These are phyloP conservation scores for Xiphophorus couchianus DNA, from an alignment of 2,113 vertebrate species.

Conservation along the genomic window DNA sequence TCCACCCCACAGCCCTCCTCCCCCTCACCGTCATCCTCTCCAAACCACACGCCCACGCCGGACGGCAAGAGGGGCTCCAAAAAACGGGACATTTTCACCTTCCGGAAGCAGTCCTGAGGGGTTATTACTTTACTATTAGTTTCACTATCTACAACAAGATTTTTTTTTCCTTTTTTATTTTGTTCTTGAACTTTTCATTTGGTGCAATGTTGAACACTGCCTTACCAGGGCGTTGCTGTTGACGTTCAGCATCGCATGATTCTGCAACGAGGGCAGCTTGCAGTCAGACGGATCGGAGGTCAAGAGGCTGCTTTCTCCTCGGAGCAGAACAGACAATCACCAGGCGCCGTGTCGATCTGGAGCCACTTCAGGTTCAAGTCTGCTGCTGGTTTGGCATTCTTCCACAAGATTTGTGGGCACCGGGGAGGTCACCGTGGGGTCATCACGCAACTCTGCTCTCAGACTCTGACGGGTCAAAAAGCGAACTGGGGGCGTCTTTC, in stretches of 20 bases:
- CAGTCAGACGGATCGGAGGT: constrained; percentile 23
- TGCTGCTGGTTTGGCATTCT: constrained; percentile 58
- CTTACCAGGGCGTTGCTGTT: constrained; percentile 52
- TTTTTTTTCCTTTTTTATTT: constrained; percentile 17
- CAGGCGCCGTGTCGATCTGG: constrained; percentile 43
- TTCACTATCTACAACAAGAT: constrained; percentile 29
- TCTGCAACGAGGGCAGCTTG: constrained; percentile 24
- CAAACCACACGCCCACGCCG: constrained; percentile 66
- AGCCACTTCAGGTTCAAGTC: constrained; percentile 56
- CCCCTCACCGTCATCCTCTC: constrained; percentile 66
- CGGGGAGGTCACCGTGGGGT: constrained; percentile 61
- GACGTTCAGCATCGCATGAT: constrained; percentile 32
- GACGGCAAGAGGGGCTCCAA: constrained; percentile 83
- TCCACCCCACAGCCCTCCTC: constrained; percentile 79
- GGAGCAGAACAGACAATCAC: constrained; percentile 58
- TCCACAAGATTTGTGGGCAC: constrained; percentile 48
- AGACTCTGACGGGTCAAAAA: constrained; percentile 51
- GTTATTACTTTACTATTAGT: not conserved
- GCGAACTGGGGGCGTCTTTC: constrained; percentile 57
- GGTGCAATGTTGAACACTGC: constrained; percentile 65
- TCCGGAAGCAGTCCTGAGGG: constrained; percentile 87
- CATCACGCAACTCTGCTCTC: constrained; percentile 31
- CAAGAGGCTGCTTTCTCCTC: constrained; percentile 33
- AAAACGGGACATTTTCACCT: constrained; percentile 87
- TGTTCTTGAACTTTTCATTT: constrained; percentile 39